Evolutionary conservation across 2,888 invertebrate species (phyloP).

Genomic region (Athalia rosae): DNA sequence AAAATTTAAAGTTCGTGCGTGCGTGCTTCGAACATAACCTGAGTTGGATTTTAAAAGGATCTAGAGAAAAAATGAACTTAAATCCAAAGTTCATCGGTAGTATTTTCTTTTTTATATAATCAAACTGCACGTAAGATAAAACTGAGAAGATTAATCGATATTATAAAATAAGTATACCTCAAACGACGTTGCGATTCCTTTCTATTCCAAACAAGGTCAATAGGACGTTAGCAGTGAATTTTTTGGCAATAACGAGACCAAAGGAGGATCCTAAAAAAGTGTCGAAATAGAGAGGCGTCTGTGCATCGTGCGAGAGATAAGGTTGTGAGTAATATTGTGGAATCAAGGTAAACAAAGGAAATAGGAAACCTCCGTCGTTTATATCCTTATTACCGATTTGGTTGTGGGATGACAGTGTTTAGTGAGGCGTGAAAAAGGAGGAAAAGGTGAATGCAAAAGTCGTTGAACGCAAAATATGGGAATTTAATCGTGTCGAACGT

Average conservation of each 20-base stretch:
- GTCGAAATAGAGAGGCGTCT: background rate
- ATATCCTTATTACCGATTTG: background rate
- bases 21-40: constrained; percentile 36
- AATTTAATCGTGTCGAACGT: background rate
- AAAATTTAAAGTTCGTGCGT: background rate
- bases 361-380: constrained; percentile 43
- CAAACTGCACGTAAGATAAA: too few relatives aligned
- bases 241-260: too few relatives aligned
- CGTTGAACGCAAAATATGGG: background rate
- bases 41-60: background rate
- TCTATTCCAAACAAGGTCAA: too few relatives aligned
- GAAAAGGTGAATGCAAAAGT: background rate
- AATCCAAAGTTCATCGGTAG: too few relatives aligned
- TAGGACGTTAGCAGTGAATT: too few relatives aligned
- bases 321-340: background rate
- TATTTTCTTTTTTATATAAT: too few relatives aligned
- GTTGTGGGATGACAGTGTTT: background rate
- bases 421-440: background rate
- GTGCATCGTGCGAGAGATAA: background rate
- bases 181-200: too few relatives aligned
- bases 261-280: too few relatives aligned
- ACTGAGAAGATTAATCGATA: too few relatives aligned
- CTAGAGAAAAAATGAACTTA: too few relatives aligned
- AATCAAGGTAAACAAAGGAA: constrained; percentile 15
- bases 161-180: too few relatives aligned